Evolutionary conservation across 2,797 vertebrate species (phyloP), one percentile per base, ranked within the genome.

Genomic region (Enteromius paludinosus): DNA sequence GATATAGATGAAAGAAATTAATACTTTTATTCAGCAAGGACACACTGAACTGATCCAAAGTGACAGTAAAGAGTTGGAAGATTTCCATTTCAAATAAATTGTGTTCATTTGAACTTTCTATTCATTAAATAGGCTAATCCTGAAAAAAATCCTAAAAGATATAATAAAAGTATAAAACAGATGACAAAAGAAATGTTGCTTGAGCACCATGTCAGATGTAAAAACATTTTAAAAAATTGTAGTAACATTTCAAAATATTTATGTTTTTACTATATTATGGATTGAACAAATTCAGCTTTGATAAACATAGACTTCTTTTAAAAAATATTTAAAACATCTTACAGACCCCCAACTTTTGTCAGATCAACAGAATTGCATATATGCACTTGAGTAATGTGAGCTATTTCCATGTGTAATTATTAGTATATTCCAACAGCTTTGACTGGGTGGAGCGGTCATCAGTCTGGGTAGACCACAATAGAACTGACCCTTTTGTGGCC

Each of bases 21-120:
- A 72, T 20, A 49, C 17, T 52, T 33, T n/a, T 72, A 33, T 15
- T 73, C 28, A 8, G 3, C 70, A 35, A 73, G 47, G 70, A 73
- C 47, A 73, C 47, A 54, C 14, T 35, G 70, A 73, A 54, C 11
- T 73, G 47, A 54, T 52, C 47, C 49, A 52, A 14, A 52, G 47
- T 33, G 28, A 72, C 11, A 35, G 5, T 35, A n/a, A 52, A 54
- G 11, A 52, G 28, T n/a, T 52, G 30, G 30, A n/a, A n/a, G 25
- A 71, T 30, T 54, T 72, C 18, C 20, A 52, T 72, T 33, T 72
- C 18, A 72, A 72, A 72, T 52, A 72, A 54, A 72, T 52, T 18
- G 28, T n/a, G 70, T 54, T 73, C 18, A 54, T 35, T 52, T n/a
- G 10, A 35, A 15, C 30, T 12, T 52, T 68, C 20, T n/a, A 11